Evolutionary conservation across 2,797 vertebrate genomes (phyloP).

Genomic region (Catostomus latipinnis): DNA sequence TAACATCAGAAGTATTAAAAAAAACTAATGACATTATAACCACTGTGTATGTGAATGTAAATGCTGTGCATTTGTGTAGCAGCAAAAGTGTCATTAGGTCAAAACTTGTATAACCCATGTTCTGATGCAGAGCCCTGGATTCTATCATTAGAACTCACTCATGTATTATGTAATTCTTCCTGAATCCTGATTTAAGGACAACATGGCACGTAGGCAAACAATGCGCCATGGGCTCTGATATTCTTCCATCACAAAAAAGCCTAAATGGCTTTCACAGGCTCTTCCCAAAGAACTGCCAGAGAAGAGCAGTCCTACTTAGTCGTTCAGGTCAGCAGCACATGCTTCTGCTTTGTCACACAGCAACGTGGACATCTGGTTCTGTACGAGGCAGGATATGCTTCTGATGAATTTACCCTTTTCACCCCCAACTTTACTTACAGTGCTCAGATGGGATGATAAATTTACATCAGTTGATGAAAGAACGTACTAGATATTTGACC

Average conservation of each 20-base stretch:
- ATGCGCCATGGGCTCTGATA: constrained; percentile 37
- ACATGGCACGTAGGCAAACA: constrained; percentile 38
- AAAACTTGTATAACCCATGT: constrained; percentile 11
- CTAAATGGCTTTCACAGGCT: constrained; percentile 56
- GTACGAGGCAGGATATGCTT: constrained; percentile 39
- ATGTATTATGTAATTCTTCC: constrained; percentile 17
- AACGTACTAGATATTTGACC: constrained; percentile 72
- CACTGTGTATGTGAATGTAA: neutral
- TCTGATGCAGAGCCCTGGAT: constrained; percentile 8
- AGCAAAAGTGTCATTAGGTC: neutral
- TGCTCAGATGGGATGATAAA: constrained; percentile 64
- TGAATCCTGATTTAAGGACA: constrained; percentile 20
- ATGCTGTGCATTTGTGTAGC: constrained; percentile 3
- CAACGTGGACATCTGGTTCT: constrained; percentile 58
- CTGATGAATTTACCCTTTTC: constrained; percentile 56
- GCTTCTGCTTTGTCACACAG: constrained; percentile 61
- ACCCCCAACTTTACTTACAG: constrained; percentile 60
- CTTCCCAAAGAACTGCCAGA: constrained; percentile 40
- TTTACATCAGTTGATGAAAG: constrained; percentile 70
- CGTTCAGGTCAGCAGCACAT: constrained; percentile 52
- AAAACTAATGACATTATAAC: neutral
- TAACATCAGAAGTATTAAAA: neutral
- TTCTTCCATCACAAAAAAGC: constrained; percentile 39
- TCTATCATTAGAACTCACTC: constrained; percentile 10
- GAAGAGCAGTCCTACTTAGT: constrained; percentile 40